Evolutionary conservation across 2,888 invertebrate genomes (phyloP).

Genomic region (Melanotus villosus): DNA sequence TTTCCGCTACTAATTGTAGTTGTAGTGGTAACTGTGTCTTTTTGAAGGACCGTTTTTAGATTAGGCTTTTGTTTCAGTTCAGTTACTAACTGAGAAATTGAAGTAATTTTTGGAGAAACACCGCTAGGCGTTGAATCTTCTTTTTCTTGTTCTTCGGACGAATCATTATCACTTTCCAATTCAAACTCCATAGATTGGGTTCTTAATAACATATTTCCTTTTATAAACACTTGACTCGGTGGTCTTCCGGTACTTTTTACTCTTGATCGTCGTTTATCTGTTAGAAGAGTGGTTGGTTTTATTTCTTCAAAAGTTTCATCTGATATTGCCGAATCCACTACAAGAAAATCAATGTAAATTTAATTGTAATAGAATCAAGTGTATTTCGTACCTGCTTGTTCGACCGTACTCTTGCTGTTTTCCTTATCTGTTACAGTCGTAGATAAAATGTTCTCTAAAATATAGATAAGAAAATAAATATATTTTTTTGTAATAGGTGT

Average conservation of each 20-base stretch:
- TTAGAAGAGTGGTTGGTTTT: neutral
- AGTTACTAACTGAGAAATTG: neutral
- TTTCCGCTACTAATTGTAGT: neutral
- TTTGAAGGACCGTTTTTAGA: neutral
- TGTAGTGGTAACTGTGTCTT: neutral
- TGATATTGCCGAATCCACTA: neutral
- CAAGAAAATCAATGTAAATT: too few species aligned
- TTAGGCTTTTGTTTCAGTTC: neutral
- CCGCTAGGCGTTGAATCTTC: neutral
- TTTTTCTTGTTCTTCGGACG: neutral
- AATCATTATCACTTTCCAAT: neutral
- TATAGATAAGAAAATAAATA: neutral
- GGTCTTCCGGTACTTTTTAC: conserved; percentile 34
- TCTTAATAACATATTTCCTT: conserved; percentile 26
- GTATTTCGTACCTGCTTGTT: neutral
- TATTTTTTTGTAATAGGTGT: neutral
- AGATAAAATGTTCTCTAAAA: conserved; percentile 4
- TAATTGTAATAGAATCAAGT: neutral
- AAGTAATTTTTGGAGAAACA: neutral
- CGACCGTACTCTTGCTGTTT: neutral
- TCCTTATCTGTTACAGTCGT: conserved; percentile 1
- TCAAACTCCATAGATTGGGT: conserved; percentile 17
- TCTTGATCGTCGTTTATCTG: conserved; percentile 31
- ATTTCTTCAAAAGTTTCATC: conserved; percentile 6
- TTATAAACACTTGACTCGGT: conserved; percentile 37